Base-by-base conservation (phyloP, 2,888 invertebrate genomes). In the Timandra comae region DNA sequence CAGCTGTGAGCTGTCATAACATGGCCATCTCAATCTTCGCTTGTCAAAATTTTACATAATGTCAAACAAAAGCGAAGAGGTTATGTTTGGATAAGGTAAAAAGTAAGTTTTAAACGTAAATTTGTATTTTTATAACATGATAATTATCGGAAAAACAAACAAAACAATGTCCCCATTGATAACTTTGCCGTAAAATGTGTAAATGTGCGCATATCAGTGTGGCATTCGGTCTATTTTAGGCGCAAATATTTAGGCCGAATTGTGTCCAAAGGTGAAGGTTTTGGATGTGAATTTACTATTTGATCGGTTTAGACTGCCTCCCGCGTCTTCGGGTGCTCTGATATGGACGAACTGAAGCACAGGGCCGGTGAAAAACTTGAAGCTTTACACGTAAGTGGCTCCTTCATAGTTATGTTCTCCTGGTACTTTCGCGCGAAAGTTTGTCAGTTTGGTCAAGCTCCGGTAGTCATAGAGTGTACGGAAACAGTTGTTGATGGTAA, bases 241-340 rank as follows among this genome's bases (percentile, higher is more conserved):
- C 68, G 43, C 53, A 64, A 53, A 42, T 72, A 78, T 79, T 74
- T 73, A 66, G 72, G 70, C 63, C 77, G 63, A 63, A 65, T 74
- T 70, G 62, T 64, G 79, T 72, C 63, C 85, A 84, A 82, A 84
- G 84, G 84, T 84, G 71, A 77, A 81, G 74, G 78, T 68, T 78
- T 75, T 67, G 62, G 52, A 57, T 65, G 65, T 66, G 65, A 66
- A 67, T 67, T 70, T 66, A 61, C 57, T 53, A 56, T 64, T 63
- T 57, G 55, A 65, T 57, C 63, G 54, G 62, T 56, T 61, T 59
- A 66, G 49, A 52, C 53, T 52, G 56, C 58, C 59, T 63, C 58
- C 63, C 45, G 51, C 56, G 47, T 49, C 63, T 61, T 49, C 52
- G 48, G 45, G 52, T 47, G 59, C 58, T 50, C 56, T 64, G 73